Evolutionary conservation across 2,888 invertebrate species (phyloP).

Genomic region (Trissolcus japonicus): DNA sequence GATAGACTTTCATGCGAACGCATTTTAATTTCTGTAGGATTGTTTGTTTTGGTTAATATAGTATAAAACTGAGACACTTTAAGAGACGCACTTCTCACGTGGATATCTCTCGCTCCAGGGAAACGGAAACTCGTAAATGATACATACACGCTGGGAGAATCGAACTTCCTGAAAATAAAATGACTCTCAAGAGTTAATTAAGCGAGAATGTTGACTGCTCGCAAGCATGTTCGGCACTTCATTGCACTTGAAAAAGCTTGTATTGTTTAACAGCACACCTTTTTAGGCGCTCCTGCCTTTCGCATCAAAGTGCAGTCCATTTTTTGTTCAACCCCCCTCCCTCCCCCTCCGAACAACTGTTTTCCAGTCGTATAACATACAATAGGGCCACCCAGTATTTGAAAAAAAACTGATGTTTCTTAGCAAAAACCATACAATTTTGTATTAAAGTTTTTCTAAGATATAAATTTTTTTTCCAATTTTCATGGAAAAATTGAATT

Average conservation of each 20-base stretch:
- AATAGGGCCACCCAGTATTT: too few relatives aligned
- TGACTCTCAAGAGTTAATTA: conserved; percentile 44
- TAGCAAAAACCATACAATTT: too few relatives aligned
- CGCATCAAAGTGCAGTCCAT: background rate
- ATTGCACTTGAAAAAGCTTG: conserved; percentile 31
- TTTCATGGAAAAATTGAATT: too few relatives aligned
- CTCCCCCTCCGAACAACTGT: too few relatives aligned
- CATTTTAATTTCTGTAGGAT: background rate
- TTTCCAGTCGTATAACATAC: too few relatives aligned
- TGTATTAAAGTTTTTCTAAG: too few relatives aligned
- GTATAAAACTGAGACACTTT: conserved; percentile 6
- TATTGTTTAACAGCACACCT: conserved; percentile 24
- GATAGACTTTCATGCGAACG: too few relatives aligned
- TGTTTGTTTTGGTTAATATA: background rate
- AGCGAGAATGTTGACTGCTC: conserved; percentile 24
- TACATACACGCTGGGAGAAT: conserved; percentile 26
- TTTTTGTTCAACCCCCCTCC: background rate
- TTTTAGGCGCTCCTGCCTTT: conserved; percentile 7
- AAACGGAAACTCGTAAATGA: conserved; percentile 55
- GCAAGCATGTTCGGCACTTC: conserved; percentile 27
- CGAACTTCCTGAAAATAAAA: conserved; percentile 53
- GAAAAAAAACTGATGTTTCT: too few relatives aligned
- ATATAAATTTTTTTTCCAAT: too few relatives aligned
- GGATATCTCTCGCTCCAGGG: conserved; percentile 18
- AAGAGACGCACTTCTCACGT: conserved; percentile 32